Percentiles rank a stretch among this genome's conserved stretches.
Evolutionary conservation across 2,888 invertebrate genomes (phyloP).

Genomic region (Lathronympha strigana): DNA sequence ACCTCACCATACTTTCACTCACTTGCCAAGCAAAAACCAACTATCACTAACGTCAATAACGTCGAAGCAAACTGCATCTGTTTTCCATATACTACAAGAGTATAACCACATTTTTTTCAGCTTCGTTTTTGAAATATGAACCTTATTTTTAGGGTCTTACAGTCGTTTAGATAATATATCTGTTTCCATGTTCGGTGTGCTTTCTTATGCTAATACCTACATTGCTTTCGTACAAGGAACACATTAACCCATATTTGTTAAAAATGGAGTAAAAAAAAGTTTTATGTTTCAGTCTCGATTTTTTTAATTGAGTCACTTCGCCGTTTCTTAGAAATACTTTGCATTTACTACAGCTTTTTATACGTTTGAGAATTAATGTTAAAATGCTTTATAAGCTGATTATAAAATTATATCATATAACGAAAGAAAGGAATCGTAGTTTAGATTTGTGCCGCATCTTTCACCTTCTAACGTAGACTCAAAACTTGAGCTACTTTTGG

Average conservation of each 20-base stretch:
- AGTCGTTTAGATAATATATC: not conserved
- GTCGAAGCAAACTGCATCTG: slow-evolving; percentile 46
- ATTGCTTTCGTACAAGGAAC: slow-evolving; percentile 62
- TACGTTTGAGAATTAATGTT: no score
- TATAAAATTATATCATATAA: no score
- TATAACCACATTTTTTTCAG: slow-evolving; percentile 10
- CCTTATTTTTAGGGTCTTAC: not conserved
- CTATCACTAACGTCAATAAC: slow-evolving; percentile 22
- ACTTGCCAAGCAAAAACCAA: slow-evolving; percentile 42
- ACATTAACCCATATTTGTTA: slow-evolving; percentile 77
- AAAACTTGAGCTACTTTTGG: no score
- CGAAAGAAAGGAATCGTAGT: no score
- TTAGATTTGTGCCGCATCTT: no score
- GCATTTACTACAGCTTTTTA: not conserved
- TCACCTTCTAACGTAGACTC: no score
- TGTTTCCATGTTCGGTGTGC: slow-evolving; percentile 41
- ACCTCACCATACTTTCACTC: slow-evolving; percentile 59
- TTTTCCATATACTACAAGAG: slow-evolving; percentile 47
- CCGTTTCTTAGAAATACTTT: slow-evolving; percentile 10
- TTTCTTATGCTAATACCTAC: slow-evolving; percentile 67
- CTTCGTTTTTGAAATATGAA: not conserved
- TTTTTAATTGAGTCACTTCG: slow-evolving; percentile 23
- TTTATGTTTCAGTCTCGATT: slow-evolving; percentile 51
- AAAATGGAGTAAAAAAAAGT: slow-evolving; percentile 62
- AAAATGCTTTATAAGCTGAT: no score